phyloP scores from a whole-genome alignment of 35 echinoderm and acorn worm genomes.

The Eucidaris tribuloides region DNA sequence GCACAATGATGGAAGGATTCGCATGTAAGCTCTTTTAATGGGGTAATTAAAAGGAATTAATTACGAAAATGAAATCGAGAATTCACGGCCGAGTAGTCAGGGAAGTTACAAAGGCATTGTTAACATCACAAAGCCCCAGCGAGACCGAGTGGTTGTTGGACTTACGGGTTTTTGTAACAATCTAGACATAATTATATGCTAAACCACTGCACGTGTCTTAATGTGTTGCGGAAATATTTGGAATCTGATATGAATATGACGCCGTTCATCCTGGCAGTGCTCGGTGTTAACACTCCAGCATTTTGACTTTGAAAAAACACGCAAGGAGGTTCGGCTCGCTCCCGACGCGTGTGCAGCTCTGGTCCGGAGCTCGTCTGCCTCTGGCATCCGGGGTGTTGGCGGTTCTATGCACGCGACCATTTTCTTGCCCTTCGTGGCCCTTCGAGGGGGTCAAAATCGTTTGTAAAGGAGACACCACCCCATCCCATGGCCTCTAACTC shows the following conservation, averaged over 20 bases:
- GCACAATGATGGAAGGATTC: no score
- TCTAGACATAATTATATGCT: no score
- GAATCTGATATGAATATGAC: background rate
- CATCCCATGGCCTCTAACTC: background rate
- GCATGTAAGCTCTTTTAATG: no score
- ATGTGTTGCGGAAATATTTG: background rate
- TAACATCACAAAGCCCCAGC: no score
- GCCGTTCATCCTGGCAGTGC: background rate
- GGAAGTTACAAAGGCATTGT: no score
- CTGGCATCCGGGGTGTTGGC: background rate
- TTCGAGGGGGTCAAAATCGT: background rate
- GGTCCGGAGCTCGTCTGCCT: background rate
- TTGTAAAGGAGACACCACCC: no score
- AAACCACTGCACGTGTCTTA: conserved; percentile 4
- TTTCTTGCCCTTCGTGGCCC: background rate
- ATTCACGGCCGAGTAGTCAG: no score
- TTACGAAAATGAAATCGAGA: no score
- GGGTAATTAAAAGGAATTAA: no score
- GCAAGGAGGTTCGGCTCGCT: conserved; percentile 10
- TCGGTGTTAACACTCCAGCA: background rate
- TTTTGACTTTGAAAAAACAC: no score
- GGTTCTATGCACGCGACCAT: conserved; percentile 2
- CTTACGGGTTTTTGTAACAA: no score
- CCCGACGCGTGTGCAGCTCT: background rate
- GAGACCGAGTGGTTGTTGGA: no score